These are phyloP conservation scores for Diacarnus erythraeanus DNA, from an alignment of 37 sponge, comb jelly and placozoan species.

Conservation along the genomic window DNA sequence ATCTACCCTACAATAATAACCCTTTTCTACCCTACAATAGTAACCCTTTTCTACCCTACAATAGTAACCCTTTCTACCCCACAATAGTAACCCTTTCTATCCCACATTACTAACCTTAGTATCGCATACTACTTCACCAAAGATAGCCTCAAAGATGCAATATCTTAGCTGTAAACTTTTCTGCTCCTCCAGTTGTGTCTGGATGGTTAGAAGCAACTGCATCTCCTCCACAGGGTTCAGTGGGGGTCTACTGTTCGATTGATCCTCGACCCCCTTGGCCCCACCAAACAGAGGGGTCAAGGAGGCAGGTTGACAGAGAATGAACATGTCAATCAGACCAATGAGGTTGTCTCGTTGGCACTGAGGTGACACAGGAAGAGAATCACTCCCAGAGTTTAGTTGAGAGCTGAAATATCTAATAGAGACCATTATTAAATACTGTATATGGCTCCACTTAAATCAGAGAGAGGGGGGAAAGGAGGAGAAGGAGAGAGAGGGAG, in stretches of 20 bases:
- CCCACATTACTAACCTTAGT: neutral
- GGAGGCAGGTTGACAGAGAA: slow-evolving; percentile 24
- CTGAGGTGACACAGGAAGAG: neutral
- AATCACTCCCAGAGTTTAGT: neutral
- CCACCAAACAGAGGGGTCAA: neutral
- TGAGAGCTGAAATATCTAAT: neutral
- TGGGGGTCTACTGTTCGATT: neutral
- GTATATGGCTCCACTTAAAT: no score
- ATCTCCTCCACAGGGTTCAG: slow-evolving; percentile 54
- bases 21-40: no score
- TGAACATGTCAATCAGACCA: slow-evolving; percentile 28
- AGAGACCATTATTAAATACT: no score
- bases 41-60: no score
- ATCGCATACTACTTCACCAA: slow-evolving; percentile 28
- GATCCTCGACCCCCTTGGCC: slow-evolving; percentile 5
- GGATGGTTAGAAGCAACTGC: slow-evolving; percentile 40
- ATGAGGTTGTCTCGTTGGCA: slow-evolving; percentile 21
- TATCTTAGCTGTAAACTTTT: slow-evolving; percentile 26
- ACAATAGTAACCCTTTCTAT: no score
- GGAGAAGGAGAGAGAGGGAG: neutral
- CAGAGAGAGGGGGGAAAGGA: neutral
- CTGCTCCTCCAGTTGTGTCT: slow-evolving; percentile 38
- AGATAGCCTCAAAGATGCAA: slow-evolving; percentile 69
- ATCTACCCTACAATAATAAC: no score
- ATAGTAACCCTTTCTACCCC: no score